Conservation (phyloP, 1,140 invertebrate genomes). For the Micrasema minimum region DNA sequence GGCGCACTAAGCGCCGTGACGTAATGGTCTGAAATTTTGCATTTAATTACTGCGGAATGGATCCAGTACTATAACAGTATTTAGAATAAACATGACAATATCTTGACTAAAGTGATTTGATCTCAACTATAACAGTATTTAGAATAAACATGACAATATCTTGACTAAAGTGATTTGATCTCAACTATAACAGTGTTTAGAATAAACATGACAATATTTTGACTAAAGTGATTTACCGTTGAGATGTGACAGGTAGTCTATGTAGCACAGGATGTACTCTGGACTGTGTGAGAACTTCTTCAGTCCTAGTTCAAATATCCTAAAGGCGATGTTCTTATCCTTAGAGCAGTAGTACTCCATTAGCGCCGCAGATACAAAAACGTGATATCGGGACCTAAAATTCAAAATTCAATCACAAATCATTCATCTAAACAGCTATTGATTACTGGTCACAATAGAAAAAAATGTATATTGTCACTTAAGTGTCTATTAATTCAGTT, state of each 20-base stretch:
- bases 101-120: too few species aligned
- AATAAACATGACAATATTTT: background rate
- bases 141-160: background rate
- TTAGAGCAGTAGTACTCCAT: slow-evolving; percentile 99
- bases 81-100: too few species aligned
- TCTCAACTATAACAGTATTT: too few species aligned
- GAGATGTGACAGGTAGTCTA: slow-evolving; percentile 97
- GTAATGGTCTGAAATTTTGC: background rate
- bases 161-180: too few species aligned
- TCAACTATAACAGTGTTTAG: background rate
- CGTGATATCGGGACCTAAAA: slow-evolving; percentile 83
- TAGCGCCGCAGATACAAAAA: slow-evolving; percentile 95
- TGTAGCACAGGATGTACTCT: slow-evolving; percentile 95
- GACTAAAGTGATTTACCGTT: slow-evolving; percentile 88
- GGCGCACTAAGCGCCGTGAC: too few species aligned
- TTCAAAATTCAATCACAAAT: too few species aligned
- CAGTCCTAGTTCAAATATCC: slow-evolving; percentile 97
- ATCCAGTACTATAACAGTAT: too few species aligned
- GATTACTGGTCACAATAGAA: too few species aligned
- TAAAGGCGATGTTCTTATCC: slow-evolving; percentile 97
- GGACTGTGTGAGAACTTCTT: slow-evolving; percentile 96
- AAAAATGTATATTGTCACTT: too few species aligned
- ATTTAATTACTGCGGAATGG: slow-evolving; percentile 1
- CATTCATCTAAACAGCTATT: too few species aligned
- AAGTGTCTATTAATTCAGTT: too few species aligned